Percentiles rank a stretch among this genome's conserved stretches.
phyloP scores from a whole-genome alignment of 1,140 invertebrate genomes.

The Nautilus pompilius region DNA sequence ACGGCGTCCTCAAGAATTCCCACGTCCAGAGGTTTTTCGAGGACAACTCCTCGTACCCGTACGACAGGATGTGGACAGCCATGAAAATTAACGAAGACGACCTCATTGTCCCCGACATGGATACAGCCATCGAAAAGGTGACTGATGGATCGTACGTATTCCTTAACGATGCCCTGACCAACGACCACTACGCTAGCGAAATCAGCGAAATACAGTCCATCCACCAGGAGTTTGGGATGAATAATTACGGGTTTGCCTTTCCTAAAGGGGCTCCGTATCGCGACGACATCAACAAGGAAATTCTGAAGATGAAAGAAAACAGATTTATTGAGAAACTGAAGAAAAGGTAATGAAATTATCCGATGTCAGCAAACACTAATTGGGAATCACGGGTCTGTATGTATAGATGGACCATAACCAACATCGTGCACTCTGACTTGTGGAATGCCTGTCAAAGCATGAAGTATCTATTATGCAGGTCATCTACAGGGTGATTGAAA shows the following conservation, averaged over 20 bases:
- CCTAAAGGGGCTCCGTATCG: slow-evolving; percentile 69
- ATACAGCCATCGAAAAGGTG: slow-evolving; percentile 20
- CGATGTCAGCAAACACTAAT: too few species aligned
- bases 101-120: slow-evolving; percentile 15
- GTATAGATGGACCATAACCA: too few species aligned
- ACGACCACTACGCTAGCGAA: slow-evolving; percentile 34
- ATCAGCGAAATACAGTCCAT: slow-evolving; percentile 41
- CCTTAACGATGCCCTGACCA: slow-evolving; percentile 35
- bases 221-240: slow-evolving; percentile 37
- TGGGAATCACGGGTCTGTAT: too few species aligned
- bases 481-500: too few species aligned
- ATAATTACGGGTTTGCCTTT: slow-evolving; percentile 41
- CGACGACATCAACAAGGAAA: slow-evolving; percentile 89
- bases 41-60: slow-evolving; percentile 27
- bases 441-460: too few species aligned
- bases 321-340: slow-evolving; percentile 86
- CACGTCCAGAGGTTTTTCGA: slow-evolving; percentile 35
- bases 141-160: slow-evolving; percentile 23
- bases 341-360: slow-evolving; percentile 84
- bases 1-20: slow-evolving; percentile 38
- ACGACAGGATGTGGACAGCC: slow-evolving; percentile 41
- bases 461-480: too few species aligned
- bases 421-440: too few species aligned
- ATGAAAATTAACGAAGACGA: slow-evolving; percentile 38
- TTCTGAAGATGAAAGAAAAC: slow-evolving; percentile 90